These are phyloP conservation scores for Sebastes wilsoni DNA, from an alignment of 2,797 vertebrate genomes.

Conservation along the genomic window DNA sequence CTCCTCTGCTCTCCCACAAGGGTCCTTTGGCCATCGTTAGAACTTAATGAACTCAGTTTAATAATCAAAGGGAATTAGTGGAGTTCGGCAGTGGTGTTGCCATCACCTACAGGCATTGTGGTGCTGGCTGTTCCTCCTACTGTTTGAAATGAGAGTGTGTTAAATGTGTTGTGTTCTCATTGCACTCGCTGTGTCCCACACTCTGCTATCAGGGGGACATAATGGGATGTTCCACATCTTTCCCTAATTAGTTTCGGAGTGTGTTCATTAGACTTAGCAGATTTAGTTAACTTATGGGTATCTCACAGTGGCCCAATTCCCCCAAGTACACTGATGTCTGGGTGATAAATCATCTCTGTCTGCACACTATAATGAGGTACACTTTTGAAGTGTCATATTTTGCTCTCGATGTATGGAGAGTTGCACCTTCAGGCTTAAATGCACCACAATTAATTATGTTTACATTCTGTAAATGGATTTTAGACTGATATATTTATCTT, in stretches of 20 bases:
- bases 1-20: constrained; percentile 14
- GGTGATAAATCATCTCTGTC: constrained; percentile 70
- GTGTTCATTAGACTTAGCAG: constrained; percentile 74
- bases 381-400: constrained; percentile 56
- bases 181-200: constrained; percentile 34
- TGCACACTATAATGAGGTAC: constrained; percentile 55
- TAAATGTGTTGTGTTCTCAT: constrained; percentile 42
- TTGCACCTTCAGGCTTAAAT: constrained; percentile 25
- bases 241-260: constrained; percentile 73
- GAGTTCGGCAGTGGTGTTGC: constrained; percentile 32
- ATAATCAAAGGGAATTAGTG: constrained; percentile 61
- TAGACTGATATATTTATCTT: constrained; percentile 32
- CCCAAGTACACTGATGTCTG: constrained; percentile 50
- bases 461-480: constrained; percentile 45
- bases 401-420: constrained; percentile 34
- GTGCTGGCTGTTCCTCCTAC: neutral
- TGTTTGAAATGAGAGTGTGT: constrained; percentile 48
- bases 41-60: constrained; percentile 72
- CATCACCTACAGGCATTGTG: constrained; percentile 44
- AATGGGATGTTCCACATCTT: constrained; percentile 66
- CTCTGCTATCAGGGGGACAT: constrained; percentile 37
- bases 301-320: constrained; percentile 58
- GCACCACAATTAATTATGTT: constrained; percentile 33
- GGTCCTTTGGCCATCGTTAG: constrained; percentile 73
- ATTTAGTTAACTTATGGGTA: constrained; percentile 67